Conservation (phyloP, 2,888 invertebrate species). For the Monopis laevigella region DNA sequence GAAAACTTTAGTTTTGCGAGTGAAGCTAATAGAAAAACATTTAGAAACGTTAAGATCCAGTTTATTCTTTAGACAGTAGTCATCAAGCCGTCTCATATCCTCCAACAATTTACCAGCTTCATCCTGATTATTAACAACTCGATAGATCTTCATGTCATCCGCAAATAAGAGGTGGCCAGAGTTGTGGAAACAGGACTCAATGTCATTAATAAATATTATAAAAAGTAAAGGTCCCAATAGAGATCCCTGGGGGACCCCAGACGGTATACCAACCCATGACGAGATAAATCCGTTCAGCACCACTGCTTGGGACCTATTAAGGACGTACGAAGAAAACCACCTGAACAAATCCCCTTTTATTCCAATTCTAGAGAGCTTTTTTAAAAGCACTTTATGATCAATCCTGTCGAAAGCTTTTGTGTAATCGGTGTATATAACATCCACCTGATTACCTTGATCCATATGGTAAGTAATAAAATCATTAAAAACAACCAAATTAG, state of each 20-base stretch:
- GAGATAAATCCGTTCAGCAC: conserved; percentile 11
- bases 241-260: conserved; percentile 15
- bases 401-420: conserved; percentile 19
- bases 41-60: conserved; percentile 8
- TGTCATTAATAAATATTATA: conserved; percentile 10
- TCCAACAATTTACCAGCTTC: not conserved
- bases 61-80: conserved; percentile 1
- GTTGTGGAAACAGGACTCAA: not conserved
- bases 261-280: too few relatives aligned
- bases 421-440: conserved; percentile 19
- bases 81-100: not conserved
- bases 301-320: conserved; percentile 11
- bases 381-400: conserved; percentile 9
- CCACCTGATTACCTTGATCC: conserved; percentile 11
- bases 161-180: conserved; percentile 8
- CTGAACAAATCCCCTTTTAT: conserved; percentile 4
- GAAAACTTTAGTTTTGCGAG: not conserved
- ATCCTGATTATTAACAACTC: not conserved
- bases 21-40: not conserved
- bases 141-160: conserved; percentile 13
- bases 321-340: conserved; percentile 12
- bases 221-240: conserved; percentile 13
- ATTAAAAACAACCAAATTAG: conserved; percentile 17
- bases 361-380: conserved; percentile 2
- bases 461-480: conserved; percentile 9